Conservation (phyloP, 2,888 invertebrate species). For the Temnothorax ravouxi region DNA sequence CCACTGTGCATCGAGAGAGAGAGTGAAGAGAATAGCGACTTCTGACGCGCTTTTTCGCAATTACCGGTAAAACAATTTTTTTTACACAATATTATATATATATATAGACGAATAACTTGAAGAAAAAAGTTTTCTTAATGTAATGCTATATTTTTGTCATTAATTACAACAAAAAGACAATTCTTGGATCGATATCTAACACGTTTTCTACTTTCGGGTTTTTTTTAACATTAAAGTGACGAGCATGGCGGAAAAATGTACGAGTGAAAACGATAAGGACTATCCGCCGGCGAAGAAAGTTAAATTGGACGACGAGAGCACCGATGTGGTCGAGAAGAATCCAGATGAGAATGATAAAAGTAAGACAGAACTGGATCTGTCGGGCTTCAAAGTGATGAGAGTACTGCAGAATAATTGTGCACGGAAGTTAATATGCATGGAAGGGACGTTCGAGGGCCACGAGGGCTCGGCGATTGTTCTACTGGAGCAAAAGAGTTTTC, state of each 20-base stretch:
- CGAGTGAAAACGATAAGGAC: slow-evolving; percentile 40
- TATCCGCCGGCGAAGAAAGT: slow-evolving; percentile 65
- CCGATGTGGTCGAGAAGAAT: not conserved
- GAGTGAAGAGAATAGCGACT: not conserved
- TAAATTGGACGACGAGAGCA: slow-evolving; percentile 56
- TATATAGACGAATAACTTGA: not conserved
- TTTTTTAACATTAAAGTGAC: not conserved
- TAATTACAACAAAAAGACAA: not conserved
- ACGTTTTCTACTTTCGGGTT: not conserved
- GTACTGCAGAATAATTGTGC: slow-evolving; percentile 91
- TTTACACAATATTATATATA: not conserved
- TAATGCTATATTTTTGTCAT: not conserved
- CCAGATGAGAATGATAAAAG: slow-evolving; percentile 57
- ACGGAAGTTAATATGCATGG: slow-evolving; percentile 91
- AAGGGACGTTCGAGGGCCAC: slow-evolving; percentile 89
- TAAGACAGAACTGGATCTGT: slow-evolving; percentile 87
- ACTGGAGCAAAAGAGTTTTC: slow-evolving; percentile 94
- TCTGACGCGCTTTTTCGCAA: not conserved
- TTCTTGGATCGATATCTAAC: not conserved
- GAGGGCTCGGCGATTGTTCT: slow-evolving; percentile 91
- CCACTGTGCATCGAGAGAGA: not conserved
- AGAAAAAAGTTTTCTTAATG: not conserved
- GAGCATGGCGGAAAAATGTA: slow-evolving; percentile 66
- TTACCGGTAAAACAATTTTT: not conserved
- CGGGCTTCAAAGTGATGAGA: slow-evolving; percentile 90